phyloP scores from a whole-genome alignment of 2,888 invertebrate species.

The Cabera pusaria region DNA sequence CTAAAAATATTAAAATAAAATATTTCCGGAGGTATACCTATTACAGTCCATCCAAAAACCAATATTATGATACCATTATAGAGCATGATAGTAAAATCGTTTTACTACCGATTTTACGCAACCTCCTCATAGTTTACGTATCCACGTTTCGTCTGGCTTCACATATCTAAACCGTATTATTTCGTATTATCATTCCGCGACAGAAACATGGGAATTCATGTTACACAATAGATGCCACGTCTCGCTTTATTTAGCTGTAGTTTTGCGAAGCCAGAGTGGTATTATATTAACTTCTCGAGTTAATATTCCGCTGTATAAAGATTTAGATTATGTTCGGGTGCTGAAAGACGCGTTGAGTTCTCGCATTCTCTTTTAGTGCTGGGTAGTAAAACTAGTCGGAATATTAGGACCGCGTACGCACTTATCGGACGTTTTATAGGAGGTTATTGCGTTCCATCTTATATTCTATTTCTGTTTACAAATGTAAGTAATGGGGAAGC shows the following conservation, averaged over 20 bases:
- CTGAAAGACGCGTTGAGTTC: conserved; percentile 37
- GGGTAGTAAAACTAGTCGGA: conserved; percentile 47
- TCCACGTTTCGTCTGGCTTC: conserved; percentile 19
- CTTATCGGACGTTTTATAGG: conserved; percentile 46
- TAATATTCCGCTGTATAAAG: conserved; percentile 47
- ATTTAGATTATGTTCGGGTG: conserved; percentile 49
- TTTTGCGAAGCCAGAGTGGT: conserved; percentile 51
- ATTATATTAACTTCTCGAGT: conserved; percentile 58
- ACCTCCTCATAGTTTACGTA: conserved; percentile 2
- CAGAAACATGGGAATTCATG: conserved; percentile 45
- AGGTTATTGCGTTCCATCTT: conserved; percentile 48
- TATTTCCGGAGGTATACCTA: too few species aligned
- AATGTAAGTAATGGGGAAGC: conserved; percentile 41
- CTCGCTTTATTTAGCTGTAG: conserved; percentile 45
- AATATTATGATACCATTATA: not conserved
- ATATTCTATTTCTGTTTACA: conserved; percentile 47
- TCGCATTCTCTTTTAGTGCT: conserved; percentile 45
- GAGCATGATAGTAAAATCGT: conserved; percentile 1
- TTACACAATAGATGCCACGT: conserved; percentile 41
- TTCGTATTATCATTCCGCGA: conserved; percentile 41
- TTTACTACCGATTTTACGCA: conserved; percentile 1
- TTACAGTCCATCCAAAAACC: conserved; percentile 1
- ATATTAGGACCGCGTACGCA: conserved; percentile 42
- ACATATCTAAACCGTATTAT: conserved; percentile 33
- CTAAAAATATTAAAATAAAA: too few species aligned